These are phyloP conservation scores for Torymus aiolomorphi DNA, from an alignment of 2,888 invertebrate genomes.

Conservation along the genomic window DNA sequence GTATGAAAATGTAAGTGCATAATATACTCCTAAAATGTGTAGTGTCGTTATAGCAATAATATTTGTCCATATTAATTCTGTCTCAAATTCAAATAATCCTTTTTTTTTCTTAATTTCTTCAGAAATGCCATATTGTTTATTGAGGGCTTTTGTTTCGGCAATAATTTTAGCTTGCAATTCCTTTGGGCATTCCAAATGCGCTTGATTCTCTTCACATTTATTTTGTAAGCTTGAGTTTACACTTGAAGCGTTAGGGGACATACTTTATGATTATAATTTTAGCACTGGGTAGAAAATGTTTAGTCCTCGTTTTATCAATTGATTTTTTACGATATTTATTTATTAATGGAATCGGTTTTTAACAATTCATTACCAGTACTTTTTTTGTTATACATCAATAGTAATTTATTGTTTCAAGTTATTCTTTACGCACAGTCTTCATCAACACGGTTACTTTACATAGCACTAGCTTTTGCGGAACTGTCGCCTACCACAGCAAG, in stretches of 20 bases:
- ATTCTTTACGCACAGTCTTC: conserved; percentile 16
- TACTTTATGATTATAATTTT: not conserved
- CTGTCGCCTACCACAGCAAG: conserved; percentile 13
- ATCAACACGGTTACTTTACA: conserved; percentile 14
- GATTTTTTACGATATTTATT: no score
- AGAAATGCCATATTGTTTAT: conserved; percentile 6
- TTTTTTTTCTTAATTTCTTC: conserved; percentile 11
- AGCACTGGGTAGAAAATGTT: no score
- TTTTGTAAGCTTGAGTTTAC: conserved; percentile 17
- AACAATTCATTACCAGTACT: no score
- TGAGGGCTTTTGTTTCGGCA: conserved; percentile 36
- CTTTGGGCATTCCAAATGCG: conserved; percentile 51
- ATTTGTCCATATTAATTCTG: conserved; percentile 81
- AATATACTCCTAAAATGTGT: conserved; percentile 75
- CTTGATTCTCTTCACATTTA: conserved; percentile 15
- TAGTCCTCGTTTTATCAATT: no score
- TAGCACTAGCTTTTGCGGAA: conserved; percentile 21
- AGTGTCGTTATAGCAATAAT: conserved; percentile 77
- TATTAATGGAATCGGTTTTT: no score
- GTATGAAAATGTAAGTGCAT: conserved; percentile 70
- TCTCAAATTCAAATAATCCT: conserved; percentile 75
- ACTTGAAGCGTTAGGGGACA: conserved; percentile 51
- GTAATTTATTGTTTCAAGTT: not conserved
- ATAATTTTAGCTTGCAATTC: conserved; percentile 49
- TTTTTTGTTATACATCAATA: no score